Base-by-base conservation (phyloP, 1,140 invertebrate genomes). In the Stegodyphus dumicola region DNA sequence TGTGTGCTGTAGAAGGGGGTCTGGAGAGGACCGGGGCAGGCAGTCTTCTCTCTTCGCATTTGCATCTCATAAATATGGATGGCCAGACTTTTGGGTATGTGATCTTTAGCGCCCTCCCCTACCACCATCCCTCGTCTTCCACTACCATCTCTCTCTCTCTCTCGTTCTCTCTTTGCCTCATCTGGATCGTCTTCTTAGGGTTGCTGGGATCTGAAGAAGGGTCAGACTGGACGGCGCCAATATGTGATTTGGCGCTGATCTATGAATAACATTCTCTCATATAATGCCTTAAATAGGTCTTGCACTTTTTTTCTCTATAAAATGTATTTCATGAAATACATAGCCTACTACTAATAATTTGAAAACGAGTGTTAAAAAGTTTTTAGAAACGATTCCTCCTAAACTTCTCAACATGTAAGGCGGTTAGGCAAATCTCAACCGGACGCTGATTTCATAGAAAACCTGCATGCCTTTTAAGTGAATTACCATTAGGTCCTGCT, bases 51-150 rank as follows among this genome's bases (percentile, higher is more conserved):
- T 84, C 81, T 84, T 76, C 81, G 51, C 73, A 84, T 84, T 84
- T 84, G 81, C 81, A 84, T 84, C 81, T 84, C 81, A 84, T 84
- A 84, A 84, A 84, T 84, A 84, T 84, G 81, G 48, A 84, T 84
- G 74, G 60, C 73, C 71, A 84, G 81, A 84, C 81, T 84, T 84
- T 84, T 84, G 81, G 81, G 81, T 84, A 84, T 84, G 81, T 84
- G 81, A 84, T 84, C 81, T 84, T 84, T 84, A 84, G 73, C 81
- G 73, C 81, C 64, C 71, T 52, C 64, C 48, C 49, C 67, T 70
- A 51, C 49, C 77, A 56, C 67, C 52, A 74, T 76, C 56, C 65
- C 73, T 76, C 73, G 67, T 75, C 73, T 75, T 60, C 9, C 15
- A 15, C 56, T 60, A 51, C 49, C 49, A 49, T 66, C 48, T 48